Evolutionary conservation across 2,888 invertebrate species (phyloP), one percentile per base, ranked within the genome.

Genomic region (Caenorhabditis doughertyi): DNA sequence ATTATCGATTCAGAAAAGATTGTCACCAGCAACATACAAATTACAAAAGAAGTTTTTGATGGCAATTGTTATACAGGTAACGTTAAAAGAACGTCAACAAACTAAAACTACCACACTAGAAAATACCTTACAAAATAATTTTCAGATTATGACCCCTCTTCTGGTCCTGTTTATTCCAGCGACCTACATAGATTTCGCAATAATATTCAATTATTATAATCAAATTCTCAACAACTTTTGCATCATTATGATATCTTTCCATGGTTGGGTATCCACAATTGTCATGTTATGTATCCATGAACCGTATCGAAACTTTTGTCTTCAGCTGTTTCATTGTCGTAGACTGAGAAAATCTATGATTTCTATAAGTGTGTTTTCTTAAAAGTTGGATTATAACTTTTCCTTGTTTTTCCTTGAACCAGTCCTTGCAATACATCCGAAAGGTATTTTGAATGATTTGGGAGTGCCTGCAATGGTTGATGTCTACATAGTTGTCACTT

Each of bases 331-430:
- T n/a, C n/a, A n/a, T n/a, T n/a, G n/a, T n/a, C n/a, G n/a, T n/a
- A n/a, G n/a, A n/a, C 35, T 35, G 9, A 35, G 35, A 9, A 35
- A 35, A 9, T 35, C 35, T 35, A 35, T 35, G 35, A 35, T 35
- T 35, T 35, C 35, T 35, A 9, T 35, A 7, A 35, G 35, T 35
- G 35, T 35, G 5, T 35, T 35, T 35, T 35, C 35, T 35, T 35
- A 35, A 35, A 35, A 7, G 9, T 35, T 7, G 9, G 35, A 35
- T 35, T n/a, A n/a, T n/a, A n/a, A n/a, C n/a, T n/a, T n/a, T n/a
- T n/a, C n/a, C n/a, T 70, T 70, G 0, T 70, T 55, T 51, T 11
- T 77, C 1, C 0, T 77, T n/a, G 21, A 47, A n/a, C n/a, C n/a
- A n/a, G n/a, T n/a, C n/a, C n/a, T n/a, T n/a, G n/a, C n/a, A n/a